Conservation (phyloP, 2,888 invertebrate species). For the Caenorhabditis sp. region DNA sequence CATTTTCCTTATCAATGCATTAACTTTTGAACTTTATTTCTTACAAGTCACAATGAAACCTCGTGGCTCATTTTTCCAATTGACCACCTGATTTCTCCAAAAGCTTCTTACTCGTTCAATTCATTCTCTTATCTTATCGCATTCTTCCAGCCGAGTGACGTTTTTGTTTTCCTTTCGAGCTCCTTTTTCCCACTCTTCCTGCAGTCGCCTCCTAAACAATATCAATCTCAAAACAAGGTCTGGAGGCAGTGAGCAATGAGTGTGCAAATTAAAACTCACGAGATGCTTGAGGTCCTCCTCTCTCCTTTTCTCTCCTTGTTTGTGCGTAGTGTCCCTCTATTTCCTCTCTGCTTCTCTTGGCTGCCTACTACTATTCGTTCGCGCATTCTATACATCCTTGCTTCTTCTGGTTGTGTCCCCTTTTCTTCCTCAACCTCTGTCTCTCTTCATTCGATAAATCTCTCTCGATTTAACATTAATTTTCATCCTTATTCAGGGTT, state of each 20-base stretch:
- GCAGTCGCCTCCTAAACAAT: slow-evolving; percentile 19
- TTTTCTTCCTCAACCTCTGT: neutral
- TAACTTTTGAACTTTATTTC: neutral
- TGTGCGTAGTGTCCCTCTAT: slow-evolving; percentile 25
- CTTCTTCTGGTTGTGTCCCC: slow-evolving; percentile 10
- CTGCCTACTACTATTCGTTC: slow-evolving; percentile 1
- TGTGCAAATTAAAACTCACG: slow-evolving; percentile 37
- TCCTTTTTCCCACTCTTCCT: slow-evolving; percentile 8
- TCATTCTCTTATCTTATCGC: neutral
- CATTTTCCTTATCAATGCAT: neutral
- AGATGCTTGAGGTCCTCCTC: slow-evolving; percentile 18
- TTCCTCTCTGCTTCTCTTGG: slow-evolving; percentile 16
- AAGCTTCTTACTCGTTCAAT: slow-evolving; percentile 29
- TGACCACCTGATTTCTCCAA: slow-evolving; percentile 41
- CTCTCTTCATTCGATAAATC: slow-evolving; percentile 11
- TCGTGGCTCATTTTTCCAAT: neutral
- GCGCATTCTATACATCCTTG: slow-evolving; percentile 19
- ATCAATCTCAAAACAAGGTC: slow-evolving; percentile 28
- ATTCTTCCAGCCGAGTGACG: slow-evolving; percentile 4
- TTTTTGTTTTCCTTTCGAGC: slow-evolving; percentile 3
- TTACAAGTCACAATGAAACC: slow-evolving; percentile 20
- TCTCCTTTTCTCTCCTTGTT: slow-evolving; percentile 36
- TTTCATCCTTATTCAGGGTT: neutral
- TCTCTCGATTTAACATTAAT: neutral
- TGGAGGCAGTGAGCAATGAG: slow-evolving; percentile 12